Percentiles rank a stretch among this genome's conserved stretches.
phyloP scores from a whole-genome alignment of 2,888 invertebrate genomes.

The Oscheius sp. region DNA sequence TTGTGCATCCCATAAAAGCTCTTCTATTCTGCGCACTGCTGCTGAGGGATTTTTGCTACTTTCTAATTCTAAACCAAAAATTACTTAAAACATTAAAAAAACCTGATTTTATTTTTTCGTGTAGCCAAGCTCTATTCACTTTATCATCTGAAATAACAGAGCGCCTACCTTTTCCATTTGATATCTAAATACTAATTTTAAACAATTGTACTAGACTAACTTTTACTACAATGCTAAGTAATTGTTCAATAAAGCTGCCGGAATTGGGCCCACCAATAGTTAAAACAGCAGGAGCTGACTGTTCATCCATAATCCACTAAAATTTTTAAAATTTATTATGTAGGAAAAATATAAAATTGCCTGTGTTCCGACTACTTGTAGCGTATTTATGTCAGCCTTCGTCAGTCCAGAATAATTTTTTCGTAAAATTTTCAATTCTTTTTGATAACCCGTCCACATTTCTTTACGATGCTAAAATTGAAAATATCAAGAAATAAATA shows the following conservation, averaged over 20 bases:
- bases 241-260: background rate
- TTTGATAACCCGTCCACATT: constrained; percentile 1
- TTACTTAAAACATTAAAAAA: background rate
- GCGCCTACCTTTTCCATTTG: background rate
- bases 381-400: constrained; percentile 1
- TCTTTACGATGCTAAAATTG: background rate
- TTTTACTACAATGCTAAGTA: background rate
- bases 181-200: background rate
- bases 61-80: background rate
- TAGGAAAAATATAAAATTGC: background rate
- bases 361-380: constrained; percentile 14
- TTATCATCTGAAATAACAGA: background rate
- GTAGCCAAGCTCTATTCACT: background rate
- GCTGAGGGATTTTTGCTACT: background rate
- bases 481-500: background rate
- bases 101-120: background rate
- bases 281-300: background rate
- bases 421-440: background rate
- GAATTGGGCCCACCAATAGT: constrained; percentile 7
- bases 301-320: constrained; percentile 8
- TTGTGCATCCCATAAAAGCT: constrained; percentile 42
- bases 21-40: constrained; percentile 28
- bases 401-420: background rate
- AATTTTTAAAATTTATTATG: background rate
- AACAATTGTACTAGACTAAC: background rate